Evolutionary conservation across 2,797 vertebrate genomes (phyloP), one percentile per base, ranked within the genome.

Genomic region (Notamacropus eugenii): DNA sequence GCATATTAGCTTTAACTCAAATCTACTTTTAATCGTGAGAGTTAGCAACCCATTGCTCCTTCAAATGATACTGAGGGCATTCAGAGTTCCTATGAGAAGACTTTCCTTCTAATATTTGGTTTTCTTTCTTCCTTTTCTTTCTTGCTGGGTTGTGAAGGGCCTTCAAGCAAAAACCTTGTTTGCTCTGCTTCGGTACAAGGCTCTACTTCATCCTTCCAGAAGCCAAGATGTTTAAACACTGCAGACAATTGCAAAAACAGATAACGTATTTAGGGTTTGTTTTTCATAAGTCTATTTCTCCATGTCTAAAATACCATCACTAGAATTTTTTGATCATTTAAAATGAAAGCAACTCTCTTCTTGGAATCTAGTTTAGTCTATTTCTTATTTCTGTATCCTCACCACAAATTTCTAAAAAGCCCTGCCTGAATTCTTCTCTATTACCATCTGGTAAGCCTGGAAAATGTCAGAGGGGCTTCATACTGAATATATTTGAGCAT

Each of bases 361-460:
- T 95, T 95, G 95, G 93, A 91, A 55, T 96, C 90, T 95, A 27
- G n/a, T 34, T 95, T 91, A 55, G 93, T 1, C 55, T 27, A 92
- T 93, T 1, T 90, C 94, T 96, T 92, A 24, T 95, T 93, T 93
- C 55, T 96, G 46, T 95, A 27, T 91, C 96, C 54, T 94, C 19
- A 91, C 2, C 16, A 57, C 8, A 93, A 40, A 93, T 96, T 94
- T 94, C 94, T 94, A 96, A 95, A 91, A 93, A 94, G 55, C 92
- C 93, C 96, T 8, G 55, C 55, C 50, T 96, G 94, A 91, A 90
- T 94, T 52, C 1, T 22, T 54, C 91, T 91, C 92, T 74, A 87
- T 92, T 96, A 95, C 14, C 24, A 90, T 50, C 91, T 87, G 3
- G 91, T 93, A 96, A 92, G 19, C n/a, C 5, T 92, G 91, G 9